Evolutionary conservation across 2,888 invertebrate genomes (phyloP).

Genomic region (Poecilus cupreus): DNA sequence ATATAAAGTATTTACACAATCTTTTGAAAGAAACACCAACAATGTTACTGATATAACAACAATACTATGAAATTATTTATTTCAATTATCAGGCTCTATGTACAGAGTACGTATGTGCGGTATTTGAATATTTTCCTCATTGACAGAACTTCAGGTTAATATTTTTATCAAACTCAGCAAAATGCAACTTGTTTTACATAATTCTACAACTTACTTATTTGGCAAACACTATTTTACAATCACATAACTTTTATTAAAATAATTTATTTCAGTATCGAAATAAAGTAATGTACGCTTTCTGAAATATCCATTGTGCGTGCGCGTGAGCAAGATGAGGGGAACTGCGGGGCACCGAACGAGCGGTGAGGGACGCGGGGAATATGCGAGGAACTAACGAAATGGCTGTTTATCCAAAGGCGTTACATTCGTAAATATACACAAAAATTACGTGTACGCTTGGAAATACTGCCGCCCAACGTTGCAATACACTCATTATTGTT

Average conservation of each 20-base stretch:
- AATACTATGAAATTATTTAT: conserved; percentile 51
- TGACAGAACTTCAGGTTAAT: conserved; percentile 57
- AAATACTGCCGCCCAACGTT: background rate
- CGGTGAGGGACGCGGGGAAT: conserved; percentile 58
- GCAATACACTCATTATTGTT: background rate
- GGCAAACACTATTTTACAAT: background rate
- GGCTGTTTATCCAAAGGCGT: conserved; percentile 60
- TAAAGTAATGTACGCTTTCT: conserved; percentile 65
- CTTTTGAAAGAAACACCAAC: conserved; percentile 27
- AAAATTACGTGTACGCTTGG: background rate
- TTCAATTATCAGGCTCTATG: conserved; percentile 37
- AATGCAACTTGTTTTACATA: background rate
- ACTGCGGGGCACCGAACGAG: conserved; percentile 14
- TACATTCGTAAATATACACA: conserved; percentile 19
- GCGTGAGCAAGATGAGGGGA: conserved; percentile 64
- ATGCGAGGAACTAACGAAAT: conserved; percentile 61
- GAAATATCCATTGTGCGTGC: conserved; percentile 66
- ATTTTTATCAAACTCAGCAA: background rate
- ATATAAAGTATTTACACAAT: conserved; percentile 4
- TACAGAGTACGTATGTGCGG: conserved; percentile 45
- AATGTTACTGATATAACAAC: conserved; percentile 50
- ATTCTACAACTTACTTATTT: conserved; percentile 31
- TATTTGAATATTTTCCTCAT: conserved; percentile 48
- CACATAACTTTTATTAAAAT: conserved; percentile 46
- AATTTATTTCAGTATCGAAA: conserved; percentile 43